Base-by-base conservation (phyloP, 2,113 vertebrate genomes). In the Hylia prasina region DNA sequence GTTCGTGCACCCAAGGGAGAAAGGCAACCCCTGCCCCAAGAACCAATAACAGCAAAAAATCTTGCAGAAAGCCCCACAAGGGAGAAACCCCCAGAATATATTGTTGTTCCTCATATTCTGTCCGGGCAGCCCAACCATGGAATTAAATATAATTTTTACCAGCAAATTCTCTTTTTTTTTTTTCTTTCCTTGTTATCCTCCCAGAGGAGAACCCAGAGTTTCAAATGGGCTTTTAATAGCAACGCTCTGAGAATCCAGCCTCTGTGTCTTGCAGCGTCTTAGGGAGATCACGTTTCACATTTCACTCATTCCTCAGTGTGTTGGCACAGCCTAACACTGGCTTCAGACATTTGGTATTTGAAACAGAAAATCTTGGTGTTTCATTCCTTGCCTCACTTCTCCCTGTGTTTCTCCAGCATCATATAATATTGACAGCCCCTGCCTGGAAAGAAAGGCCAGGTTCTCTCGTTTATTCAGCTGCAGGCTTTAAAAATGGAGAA, bases 291-390 rank as follows among this genome's bases (percentile, higher is more conserved):
- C 28, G 64, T 86, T 87, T 86, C 92, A 93, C 96, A 96, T 97
- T 97, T 93, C 87, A 90, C 82, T 93, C 96, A 96, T 97, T 98
- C 97, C 94, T 97, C 78, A 89, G 87, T 10, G 57, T 71, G 92
- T 97, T 97, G 97, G 96, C 97, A 96, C 48, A 15, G 95, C 90
- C 40, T 60, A 94, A 95, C 92, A 86, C 94, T 97, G 96, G 93
- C 96, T 97, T 97, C 90, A 92, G 92, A 97, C 89, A 95, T 97
- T 97, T 96, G 96, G 93, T 95, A 97, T 97, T 97, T 85, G 91
- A 96, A 97, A 97, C 94, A 87, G 95, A 97, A 97, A 98, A 97
- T 97, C 96, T 79, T 93, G 92, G 95, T 92, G 96, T 97, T 95
- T 96, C 97, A 95, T 94, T 97, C 95, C 96, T 92, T 90, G 95